Evolutionary conservation across 2,113 vertebrate species (phyloP).

Genomic region (Tachycineta bicolor): DNA sequence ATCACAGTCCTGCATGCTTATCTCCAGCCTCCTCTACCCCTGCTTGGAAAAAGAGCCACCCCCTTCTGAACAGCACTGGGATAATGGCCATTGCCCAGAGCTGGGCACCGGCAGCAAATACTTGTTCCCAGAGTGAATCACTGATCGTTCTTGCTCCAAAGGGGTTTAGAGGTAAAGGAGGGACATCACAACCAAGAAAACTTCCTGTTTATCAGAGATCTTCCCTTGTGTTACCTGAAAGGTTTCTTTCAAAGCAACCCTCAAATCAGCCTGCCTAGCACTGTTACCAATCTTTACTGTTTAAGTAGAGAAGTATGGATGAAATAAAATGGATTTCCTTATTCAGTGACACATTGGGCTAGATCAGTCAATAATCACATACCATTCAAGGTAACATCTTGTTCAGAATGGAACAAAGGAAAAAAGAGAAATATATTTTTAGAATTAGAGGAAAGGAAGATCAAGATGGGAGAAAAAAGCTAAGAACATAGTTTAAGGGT

Average conservation of each 20-base stretch:
- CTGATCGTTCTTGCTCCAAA: background rate
- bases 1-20: background rate
- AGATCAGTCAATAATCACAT: background rate
- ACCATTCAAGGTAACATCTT: background rate
- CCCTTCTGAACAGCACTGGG: background rate
- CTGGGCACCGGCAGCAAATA: background rate
- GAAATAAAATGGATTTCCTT: background rate
- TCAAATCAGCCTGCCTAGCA: background rate
- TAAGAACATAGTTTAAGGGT: background rate
- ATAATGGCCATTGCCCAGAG: background rate
- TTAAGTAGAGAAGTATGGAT: background rate
- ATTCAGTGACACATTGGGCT: background rate
- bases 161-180: background rate
- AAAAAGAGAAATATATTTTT: background rate
- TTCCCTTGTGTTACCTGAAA: background rate
- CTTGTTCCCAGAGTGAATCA: background rate
- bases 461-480: rapidly evolving
- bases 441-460: background rate
- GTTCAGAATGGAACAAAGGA: background rate
- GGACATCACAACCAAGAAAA: background rate
- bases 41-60: background rate
- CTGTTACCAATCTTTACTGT: background rate
- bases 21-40: background rate
- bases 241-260: background rate
- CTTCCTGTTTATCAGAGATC: background rate